Conservation (phyloP, 2,888 invertebrate genomes). For the Ophion ventricosus region DNA sequence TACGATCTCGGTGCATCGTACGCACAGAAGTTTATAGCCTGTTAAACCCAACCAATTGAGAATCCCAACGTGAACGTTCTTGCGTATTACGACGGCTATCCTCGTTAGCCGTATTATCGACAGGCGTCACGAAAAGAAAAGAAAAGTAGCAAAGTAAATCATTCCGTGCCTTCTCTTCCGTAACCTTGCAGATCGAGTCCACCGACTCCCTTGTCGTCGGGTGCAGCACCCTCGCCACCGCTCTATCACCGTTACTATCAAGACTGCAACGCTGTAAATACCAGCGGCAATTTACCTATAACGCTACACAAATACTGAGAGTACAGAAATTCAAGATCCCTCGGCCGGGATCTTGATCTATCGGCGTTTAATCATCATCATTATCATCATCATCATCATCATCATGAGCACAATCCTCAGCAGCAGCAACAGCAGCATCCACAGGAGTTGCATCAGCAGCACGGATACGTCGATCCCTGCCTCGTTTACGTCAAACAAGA, state of each 20-base stretch:
- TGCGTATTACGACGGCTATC: no score
- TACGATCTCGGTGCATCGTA: no score
- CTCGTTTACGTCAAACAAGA: constrained; percentile 81
- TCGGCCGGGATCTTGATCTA: constrained; percentile 76
- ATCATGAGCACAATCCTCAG: constrained; percentile 36
- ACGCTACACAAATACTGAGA: constrained; percentile 83
- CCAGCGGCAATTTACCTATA: constrained; percentile 82
- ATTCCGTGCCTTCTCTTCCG: constrained; percentile 17
- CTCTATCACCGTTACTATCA: constrained; percentile 81
- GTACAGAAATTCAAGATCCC: constrained; percentile 82
- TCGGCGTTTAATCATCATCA: constrained; percentile 61
- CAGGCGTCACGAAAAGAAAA: neutral
- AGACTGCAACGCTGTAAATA: constrained; percentile 81
- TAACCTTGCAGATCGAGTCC: constrained; percentile 79
- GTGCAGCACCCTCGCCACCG: constrained; percentile 81
- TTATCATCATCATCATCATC: constrained; percentile 66
- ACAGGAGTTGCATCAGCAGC: constrained; percentile 39
- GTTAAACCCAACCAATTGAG: no score
- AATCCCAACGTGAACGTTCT: no score
- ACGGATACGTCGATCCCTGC: constrained; percentile 74
- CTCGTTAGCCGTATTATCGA: neutral
- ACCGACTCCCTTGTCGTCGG: constrained; percentile 80
- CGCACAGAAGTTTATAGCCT: no score
- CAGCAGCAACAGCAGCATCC: constrained; percentile 42
- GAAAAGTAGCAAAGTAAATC: no score